Evolutionary conservation across 2,797 vertebrate genomes (phyloP).

Genomic region (Mallotus villosus): DNA sequence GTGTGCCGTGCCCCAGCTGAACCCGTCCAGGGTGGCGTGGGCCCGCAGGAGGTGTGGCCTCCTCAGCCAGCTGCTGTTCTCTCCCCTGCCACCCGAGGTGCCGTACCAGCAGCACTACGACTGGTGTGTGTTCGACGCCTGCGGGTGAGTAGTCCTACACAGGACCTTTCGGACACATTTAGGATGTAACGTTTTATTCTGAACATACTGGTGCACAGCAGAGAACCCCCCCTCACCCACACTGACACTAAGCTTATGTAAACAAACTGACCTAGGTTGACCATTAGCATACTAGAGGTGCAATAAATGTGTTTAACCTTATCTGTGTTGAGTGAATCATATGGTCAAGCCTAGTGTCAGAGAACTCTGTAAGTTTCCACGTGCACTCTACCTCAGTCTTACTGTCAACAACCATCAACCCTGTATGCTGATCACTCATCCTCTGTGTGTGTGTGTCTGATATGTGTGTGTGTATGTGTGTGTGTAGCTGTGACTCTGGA

Average conservation of each 20-base stretch:
- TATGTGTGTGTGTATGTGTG: not conserved
- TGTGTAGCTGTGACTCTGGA: conserved; percentile 84
- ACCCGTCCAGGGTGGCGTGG: conserved; percentile 80
- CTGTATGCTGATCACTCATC: not conserved
- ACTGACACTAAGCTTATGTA: too few relatives aligned
- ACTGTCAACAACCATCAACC: not conserved
- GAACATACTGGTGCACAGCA: too few relatives aligned
- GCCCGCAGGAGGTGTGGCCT: conserved; percentile 79
- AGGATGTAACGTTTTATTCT: too few relatives aligned
- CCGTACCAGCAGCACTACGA: conserved; percentile 85
- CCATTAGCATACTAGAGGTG: too few relatives aligned
- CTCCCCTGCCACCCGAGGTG: conserved; percentile 78
- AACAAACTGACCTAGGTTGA: too few relatives aligned
- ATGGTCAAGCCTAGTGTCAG: too few relatives aligned
- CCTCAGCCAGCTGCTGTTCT: conserved; percentile 79
- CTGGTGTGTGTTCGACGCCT: conserved; percentile 89
- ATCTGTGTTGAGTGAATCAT: too few relatives aligned
- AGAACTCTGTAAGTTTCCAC: too few relatives aligned
- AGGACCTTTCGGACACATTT: too few relatives aligned
- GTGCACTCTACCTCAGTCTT: too few relatives aligned
- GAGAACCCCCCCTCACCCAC: too few relatives aligned
- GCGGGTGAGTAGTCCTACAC: conserved; percentile 77
- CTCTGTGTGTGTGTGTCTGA: not conserved
- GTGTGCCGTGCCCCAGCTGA: conserved; percentile 63
- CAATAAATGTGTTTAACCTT: too few relatives aligned